A percentile compares a stretch with the other conserved stretches of the same genome.
Conservation (phyloP, 2,113 vertebrate species). For the Saguinus imperator region DNA sequence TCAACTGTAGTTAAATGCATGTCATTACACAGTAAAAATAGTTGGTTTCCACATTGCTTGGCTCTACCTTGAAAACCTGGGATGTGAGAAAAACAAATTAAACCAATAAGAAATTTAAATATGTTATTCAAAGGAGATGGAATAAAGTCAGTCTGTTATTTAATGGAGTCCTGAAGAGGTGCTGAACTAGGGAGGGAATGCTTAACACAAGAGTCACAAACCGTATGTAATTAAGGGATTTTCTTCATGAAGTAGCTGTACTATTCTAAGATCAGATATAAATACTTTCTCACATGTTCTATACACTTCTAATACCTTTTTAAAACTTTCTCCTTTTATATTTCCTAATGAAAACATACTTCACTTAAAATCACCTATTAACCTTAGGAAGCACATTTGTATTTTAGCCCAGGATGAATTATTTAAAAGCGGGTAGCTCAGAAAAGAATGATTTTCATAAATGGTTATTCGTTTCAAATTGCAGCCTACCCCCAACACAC, state of each 20-base stretch:
- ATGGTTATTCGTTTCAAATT: not conserved
- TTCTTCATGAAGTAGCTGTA: not conserved
- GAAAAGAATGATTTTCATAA: not conserved
- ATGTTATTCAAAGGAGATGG: not conserved
- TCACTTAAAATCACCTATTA: not conserved
- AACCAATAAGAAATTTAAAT: slow-evolving; percentile 4
- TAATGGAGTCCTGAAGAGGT: not conserved
- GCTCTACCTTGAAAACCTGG: slow-evolving; percentile 39
- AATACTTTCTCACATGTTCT: not conserved
- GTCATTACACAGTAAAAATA: not conserved
- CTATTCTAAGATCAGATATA: not conserved
- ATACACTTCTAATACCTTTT: not conserved
- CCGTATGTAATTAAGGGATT: not conserved
- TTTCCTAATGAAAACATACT: not conserved
- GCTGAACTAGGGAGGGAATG: not conserved
- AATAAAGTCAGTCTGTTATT: not conserved
- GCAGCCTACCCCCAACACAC: not conserved
- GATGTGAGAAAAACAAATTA: not conserved
- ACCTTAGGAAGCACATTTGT: not conserved
- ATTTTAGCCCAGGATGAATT: not conserved
- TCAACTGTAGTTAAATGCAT: not conserved
- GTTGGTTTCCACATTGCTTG: not conserved
- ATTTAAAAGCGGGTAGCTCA: not conserved
- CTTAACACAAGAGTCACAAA: not conserved
- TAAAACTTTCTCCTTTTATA: not conserved